A percentile compares a stretch with the other conserved stretches of the same genome.
These are phyloP conservation scores for Drosophila kurseongensis DNA, from an alignment of 1,140 invertebrate genomes.

Conservation along the genomic window DNA sequence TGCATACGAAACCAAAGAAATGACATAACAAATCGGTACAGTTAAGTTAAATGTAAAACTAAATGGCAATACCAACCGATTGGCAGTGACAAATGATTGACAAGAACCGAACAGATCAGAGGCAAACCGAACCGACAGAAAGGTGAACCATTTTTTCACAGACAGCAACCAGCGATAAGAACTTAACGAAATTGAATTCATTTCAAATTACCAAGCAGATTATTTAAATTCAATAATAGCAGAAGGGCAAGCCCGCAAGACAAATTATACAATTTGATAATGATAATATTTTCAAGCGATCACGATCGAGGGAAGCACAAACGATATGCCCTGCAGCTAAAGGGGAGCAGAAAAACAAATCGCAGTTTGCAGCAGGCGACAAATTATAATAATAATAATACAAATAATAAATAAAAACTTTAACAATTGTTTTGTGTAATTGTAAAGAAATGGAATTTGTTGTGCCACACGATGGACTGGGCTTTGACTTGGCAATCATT, in stretches of 20 bases:
- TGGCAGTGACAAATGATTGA: slow-evolving; percentile 31
- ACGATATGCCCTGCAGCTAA: slow-evolving; percentile 32
- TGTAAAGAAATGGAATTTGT: slow-evolving; percentile 57
- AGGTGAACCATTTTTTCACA: slow-evolving; percentile 41
- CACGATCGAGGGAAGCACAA: slow-evolving; percentile 43
- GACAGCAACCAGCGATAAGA: slow-evolving; percentile 58
- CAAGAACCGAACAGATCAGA: slow-evolving; percentile 14
- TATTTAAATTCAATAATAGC: slow-evolving; percentile 64
- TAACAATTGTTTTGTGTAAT: slow-evolving; percentile 84
- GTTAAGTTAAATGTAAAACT: slow-evolving; percentile 38
- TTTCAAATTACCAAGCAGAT: slow-evolving; percentile 43
- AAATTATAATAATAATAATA: slow-evolving; percentile 79
- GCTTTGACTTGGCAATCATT: background rate
- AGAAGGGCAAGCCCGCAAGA: slow-evolving; percentile 27
- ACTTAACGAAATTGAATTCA: slow-evolving; percentile 39
- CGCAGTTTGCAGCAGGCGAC: slow-evolving; percentile 55
- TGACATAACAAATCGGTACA: slow-evolving; percentile 40
- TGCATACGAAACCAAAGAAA: slow-evolving; percentile 67
- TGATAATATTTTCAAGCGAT: slow-evolving; percentile 56
- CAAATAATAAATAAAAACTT: slow-evolving; percentile 83
- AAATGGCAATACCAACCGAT: slow-evolving; percentile 54
- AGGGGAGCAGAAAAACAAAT: slow-evolving; percentile 40
- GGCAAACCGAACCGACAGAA: slow-evolving; percentile 19
- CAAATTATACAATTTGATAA: slow-evolving; percentile 66
- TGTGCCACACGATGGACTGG: slow-evolving; percentile 9